Evolutionary conservation across 1,140 invertebrate species (phyloP).

Genomic region (Nasonia vitripennis): DNA sequence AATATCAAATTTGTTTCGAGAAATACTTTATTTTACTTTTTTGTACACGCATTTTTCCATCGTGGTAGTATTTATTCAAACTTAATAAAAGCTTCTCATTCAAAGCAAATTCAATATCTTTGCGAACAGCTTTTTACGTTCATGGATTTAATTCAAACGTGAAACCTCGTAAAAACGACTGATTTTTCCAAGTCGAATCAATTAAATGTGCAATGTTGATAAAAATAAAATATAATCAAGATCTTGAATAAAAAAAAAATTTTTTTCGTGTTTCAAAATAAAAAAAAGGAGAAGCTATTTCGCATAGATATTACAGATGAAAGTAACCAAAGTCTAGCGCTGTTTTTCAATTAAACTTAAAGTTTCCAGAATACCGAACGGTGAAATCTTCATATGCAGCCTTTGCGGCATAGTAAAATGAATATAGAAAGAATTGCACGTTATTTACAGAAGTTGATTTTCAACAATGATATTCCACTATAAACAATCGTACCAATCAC

Average conservation of each 20-base stretch:
- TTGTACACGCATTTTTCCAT: neutral
- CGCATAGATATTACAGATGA: neutral
- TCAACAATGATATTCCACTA: conserved; percentile 2
- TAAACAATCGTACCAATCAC: too few species aligned
- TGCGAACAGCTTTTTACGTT: neutral
- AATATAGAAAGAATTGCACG: neutral
- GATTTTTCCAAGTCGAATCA: neutral
- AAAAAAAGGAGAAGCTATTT: neutral
- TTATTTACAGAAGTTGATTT: conserved; percentile 32
- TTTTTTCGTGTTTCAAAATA: neutral
- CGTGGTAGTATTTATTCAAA: conserved; percentile 16
- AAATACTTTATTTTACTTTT: conserved; percentile 23
- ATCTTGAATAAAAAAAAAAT: neutral
- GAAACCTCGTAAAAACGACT: neutral
- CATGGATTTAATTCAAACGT: neutral
- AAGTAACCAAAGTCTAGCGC: neutral
- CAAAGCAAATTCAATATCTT: neutral
- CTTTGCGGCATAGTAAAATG: neutral
- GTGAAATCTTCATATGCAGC: conserved; percentile 21
- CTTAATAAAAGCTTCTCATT: neutral
- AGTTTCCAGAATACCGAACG: conserved; percentile 11
- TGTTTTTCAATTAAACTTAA: neutral
- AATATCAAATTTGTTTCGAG: conserved; percentile 53
- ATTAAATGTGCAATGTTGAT: neutral
- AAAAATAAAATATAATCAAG: neutral